Evolutionary conservation across 2,888 invertebrate species (phyloP).

Genomic region (Agrochola lychnidis): DNA sequence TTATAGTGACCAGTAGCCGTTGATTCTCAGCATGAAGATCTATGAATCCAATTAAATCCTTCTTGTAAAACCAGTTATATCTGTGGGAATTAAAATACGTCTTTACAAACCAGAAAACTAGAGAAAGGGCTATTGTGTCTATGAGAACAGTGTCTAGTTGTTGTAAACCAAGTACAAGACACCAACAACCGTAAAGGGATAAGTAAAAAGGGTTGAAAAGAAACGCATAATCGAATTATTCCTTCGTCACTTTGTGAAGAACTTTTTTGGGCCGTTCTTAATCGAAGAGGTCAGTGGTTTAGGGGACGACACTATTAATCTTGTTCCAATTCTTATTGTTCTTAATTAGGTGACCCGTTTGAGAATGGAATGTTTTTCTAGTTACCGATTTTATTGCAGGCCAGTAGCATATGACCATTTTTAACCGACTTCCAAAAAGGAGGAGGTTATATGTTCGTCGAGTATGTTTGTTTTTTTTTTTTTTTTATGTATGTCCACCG

Average conservation of each 20-base stretch:
- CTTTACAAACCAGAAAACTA: slow-evolving; percentile 78
- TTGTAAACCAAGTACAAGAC: slow-evolving; percentile 72
- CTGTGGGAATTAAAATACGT: slow-evolving; percentile 71
- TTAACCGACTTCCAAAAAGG: too few species aligned
- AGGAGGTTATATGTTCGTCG: too few species aligned
- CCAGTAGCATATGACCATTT: slow-evolving; percentile 1
- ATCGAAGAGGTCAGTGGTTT: slow-evolving; percentile 65
- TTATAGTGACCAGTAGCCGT: slow-evolving; percentile 56
- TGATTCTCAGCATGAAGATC: slow-evolving; percentile 52
- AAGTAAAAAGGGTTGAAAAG: slow-evolving; percentile 63
- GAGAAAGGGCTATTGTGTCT: slow-evolving; percentile 76
- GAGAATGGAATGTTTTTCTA: slow-evolving; percentile 38
- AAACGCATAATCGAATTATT: slow-evolving; percentile 64
- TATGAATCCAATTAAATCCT: slow-evolving; percentile 62
- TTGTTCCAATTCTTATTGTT: slow-evolving; percentile 61
- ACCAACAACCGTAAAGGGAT: slow-evolving; percentile 71
- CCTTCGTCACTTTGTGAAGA: slow-evolving; percentile 32
- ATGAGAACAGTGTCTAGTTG: slow-evolving; percentile 78
- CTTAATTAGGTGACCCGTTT: slow-evolving; percentile 66
- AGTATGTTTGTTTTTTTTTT: too few species aligned
- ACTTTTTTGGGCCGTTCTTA: slow-evolving; percentile 36
- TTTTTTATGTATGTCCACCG: too few species aligned
- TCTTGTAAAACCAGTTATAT: slow-evolving; percentile 74
- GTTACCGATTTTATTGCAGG: background rate
- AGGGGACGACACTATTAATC: slow-evolving; percentile 66